Conservation (phyloP, 2,113 vertebrate species). For the Hydropotes inermis region DNA sequence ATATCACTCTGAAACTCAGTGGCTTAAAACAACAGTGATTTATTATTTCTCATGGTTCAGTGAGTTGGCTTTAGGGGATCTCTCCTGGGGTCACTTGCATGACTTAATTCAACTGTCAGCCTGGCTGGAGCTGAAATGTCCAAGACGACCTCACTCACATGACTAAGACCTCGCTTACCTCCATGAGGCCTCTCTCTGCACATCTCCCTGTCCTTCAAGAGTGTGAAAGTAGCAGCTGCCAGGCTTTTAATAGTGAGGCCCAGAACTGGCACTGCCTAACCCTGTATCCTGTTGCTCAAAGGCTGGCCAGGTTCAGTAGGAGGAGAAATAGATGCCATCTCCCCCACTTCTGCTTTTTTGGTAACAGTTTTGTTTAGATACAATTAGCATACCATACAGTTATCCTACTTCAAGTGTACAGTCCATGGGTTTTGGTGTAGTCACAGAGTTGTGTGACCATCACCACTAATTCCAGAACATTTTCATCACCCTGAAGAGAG, state of each 20-base stretch:
- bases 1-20: neutral
- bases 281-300: neutral
- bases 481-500: neutral
- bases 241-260: neutral
- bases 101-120: neutral
- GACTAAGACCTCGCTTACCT: neutral
- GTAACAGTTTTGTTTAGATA: neutral
- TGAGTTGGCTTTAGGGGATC: neutral
- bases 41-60: slow-evolving; percentile 10
- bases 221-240: neutral
- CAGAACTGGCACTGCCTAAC: neutral
- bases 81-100: neutral
- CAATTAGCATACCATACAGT: neutral
- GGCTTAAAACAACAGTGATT: neutral
- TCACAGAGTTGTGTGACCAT: neutral
- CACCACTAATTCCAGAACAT: neutral
- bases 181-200: neutral
- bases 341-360: neutral
- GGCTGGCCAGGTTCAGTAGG: neutral
- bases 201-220: neutral
- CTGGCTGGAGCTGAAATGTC: neutral
- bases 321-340: neutral
- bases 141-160: neutral
- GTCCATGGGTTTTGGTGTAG: neutral
- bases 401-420: neutral